Percentiles rank a stretch among this genome's conserved stretches.
phyloP scores from a whole-genome alignment of 2,113 vertebrate species.

The Bubo blakistoni region DNA sequence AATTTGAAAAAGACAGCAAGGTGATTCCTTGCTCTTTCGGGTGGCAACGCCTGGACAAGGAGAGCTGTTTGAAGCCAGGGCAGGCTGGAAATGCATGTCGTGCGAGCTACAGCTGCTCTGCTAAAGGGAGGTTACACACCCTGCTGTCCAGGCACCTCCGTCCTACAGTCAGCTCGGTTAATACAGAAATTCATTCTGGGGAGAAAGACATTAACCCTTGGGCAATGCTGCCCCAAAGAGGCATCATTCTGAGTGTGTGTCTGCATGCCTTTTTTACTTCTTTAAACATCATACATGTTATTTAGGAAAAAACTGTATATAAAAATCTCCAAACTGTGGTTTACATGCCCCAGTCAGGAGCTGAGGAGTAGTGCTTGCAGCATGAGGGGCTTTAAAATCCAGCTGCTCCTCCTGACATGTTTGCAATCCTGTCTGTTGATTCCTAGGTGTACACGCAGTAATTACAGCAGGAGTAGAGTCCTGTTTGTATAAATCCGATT shows the following conservation, averaged over 20 bases:
- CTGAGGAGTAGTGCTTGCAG: background rate
- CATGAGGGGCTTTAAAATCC: background rate
- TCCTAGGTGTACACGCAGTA: background rate
- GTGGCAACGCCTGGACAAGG: background rate
- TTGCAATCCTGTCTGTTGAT: background rate
- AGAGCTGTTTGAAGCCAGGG: background rate
- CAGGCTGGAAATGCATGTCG: background rate
- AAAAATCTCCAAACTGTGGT: background rate
- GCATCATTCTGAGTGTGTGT: background rate
- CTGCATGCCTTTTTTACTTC: background rate
- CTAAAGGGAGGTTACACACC: background rate
- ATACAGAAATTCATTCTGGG: background rate
- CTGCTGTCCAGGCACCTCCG: background rate
- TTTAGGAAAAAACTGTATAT: background rate
- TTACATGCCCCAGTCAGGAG: background rate
- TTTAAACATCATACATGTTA: background rate
- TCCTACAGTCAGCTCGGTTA: background rate
- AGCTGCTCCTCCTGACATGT: background rate
- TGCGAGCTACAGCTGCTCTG: background rate
- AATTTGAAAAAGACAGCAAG: background rate
- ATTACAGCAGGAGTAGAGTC: background rate
- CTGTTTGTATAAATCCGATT: background rate
- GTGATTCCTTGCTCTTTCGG: background rate
- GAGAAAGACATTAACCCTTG: background rate
- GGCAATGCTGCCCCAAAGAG: background rate